These are phyloP conservation scores for Aplidium turbinatum DNA, from an alignment of 23 tunicate genomes.

Conservation along the genomic window DNA sequence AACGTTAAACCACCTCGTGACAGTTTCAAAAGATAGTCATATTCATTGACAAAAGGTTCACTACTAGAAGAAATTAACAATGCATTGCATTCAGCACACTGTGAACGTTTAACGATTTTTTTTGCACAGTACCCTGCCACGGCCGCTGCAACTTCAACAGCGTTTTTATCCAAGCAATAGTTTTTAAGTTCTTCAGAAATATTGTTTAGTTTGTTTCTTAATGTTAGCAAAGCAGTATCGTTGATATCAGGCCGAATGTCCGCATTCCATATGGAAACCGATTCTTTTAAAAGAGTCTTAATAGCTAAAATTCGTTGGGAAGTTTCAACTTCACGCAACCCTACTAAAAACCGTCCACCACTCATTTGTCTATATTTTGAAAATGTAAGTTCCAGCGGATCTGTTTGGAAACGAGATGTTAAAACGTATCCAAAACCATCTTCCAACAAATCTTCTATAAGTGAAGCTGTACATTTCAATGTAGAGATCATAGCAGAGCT, in stretches of 20 bases:
- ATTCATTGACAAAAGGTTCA: too few species aligned
- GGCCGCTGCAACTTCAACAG: constrained; percentile 3
- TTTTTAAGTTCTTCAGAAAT: not conserved
- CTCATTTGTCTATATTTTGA: not conserved
- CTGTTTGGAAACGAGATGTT: constrained; percentile 2
- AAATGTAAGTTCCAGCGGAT: not conserved
- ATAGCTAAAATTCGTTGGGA: too few species aligned
- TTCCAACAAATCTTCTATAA: constrained; percentile 1
- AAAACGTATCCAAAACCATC: not conserved
- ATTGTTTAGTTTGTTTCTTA: not conserved
- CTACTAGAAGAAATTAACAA: too few species aligned
- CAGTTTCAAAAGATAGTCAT: too few species aligned
- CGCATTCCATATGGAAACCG: too few species aligned
- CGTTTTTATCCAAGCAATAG: not conserved
- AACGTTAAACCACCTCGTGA: not conserved
- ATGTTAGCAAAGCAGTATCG: too few species aligned
- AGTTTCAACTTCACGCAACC: not conserved
- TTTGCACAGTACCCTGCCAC: constrained; percentile 12
- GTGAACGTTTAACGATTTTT: not conserved
- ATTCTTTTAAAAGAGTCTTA: too few species aligned
- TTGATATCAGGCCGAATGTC: too few species aligned
- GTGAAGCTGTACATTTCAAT: constrained; percentile 6
- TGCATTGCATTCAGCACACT: not conserved
- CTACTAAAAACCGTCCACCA: not conserved
- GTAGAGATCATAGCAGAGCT: not conserved